These are phyloP conservation scores for Porites divaricata DNA, from an alignment of 92 coral and sea anemone genomes.

Conservation along the genomic window DNA sequence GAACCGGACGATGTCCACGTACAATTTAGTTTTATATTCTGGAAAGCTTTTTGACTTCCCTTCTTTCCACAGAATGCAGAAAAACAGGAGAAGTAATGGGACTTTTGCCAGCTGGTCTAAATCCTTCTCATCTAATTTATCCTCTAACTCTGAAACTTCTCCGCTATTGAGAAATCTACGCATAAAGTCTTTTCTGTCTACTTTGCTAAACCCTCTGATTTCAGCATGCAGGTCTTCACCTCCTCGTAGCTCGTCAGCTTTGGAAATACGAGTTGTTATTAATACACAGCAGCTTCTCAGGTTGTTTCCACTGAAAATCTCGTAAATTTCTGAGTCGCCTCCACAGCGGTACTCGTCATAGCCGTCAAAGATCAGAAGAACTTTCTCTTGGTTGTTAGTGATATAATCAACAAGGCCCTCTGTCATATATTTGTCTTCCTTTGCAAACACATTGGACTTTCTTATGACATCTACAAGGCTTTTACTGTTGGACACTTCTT, in stretches of 20 bases:
- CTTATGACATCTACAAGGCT: not conserved
- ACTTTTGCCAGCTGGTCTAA: not conserved
- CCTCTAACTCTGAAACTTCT: not conserved
- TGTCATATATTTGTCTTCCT: not conserved
- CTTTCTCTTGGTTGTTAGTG: not conserved
- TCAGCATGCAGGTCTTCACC: conserved; percentile 1
- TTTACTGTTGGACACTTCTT: not conserved
- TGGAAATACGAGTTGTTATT: conserved; percentile 25
- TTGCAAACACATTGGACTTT: conserved; percentile 1
- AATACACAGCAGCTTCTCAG: conserved; percentile 11
- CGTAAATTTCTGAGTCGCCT: not conserved
- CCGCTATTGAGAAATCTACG: not conserved
- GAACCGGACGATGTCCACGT: conserved; percentile 1
- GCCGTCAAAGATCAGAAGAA: conserved; percentile 20
- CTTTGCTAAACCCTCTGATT: conserved; percentile 14
- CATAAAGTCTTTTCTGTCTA: not conserved
- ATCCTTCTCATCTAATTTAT: not conserved
- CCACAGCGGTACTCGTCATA: conserved; percentile 15
- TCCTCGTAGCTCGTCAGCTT: conserved; percentile 6
- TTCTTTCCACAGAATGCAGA: conserved; percentile 34
- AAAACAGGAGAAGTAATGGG: conserved; percentile 28
- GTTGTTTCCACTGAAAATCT: conserved; percentile 2
- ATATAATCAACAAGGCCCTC: not conserved
- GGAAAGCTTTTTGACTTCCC: not conserved
- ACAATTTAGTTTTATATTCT: conserved; percentile 6